phyloP scores from a whole-genome alignment of 1,140 invertebrate genomes.

The Danaus plexippus region DNA sequence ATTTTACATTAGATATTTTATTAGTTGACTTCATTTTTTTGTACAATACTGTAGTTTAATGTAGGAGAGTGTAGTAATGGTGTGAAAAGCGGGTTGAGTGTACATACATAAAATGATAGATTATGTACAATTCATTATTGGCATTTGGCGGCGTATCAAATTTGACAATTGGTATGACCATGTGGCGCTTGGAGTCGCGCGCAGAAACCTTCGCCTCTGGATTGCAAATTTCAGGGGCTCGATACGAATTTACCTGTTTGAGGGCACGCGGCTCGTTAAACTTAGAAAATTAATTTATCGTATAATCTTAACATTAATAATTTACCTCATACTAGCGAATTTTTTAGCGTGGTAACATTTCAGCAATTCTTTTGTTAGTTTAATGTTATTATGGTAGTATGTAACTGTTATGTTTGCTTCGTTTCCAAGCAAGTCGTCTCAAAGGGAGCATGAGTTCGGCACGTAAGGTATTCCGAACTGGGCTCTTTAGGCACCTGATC shows the following conservation, averaged over 20 bases:
- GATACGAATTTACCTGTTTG: conserved; percentile 53
- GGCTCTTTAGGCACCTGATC: conserved; percentile 9
- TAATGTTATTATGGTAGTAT: conserved; percentile 48
- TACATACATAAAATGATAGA: conserved; percentile 57
- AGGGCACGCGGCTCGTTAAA: conserved; percentile 36
- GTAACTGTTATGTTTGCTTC: conserved; percentile 62
- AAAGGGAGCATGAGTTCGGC: not conserved
- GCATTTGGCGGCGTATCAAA: conserved; percentile 29
- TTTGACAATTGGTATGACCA: conserved; percentile 61
- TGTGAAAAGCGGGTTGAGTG: conserved; percentile 55
- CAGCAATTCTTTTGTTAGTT: conserved; percentile 57
- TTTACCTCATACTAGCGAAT: conserved; percentile 61
- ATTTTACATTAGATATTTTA: conserved; percentile 72
- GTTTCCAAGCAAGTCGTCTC: conserved; percentile 18
- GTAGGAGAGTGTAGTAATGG: conserved; percentile 43
- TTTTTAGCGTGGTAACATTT: conserved; percentile 65
- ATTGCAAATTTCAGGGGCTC: conserved; percentile 34
- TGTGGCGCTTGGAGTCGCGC: conserved; percentile 40
- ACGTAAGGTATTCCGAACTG: too few species aligned
- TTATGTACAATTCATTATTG: conserved; percentile 48
- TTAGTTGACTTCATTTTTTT: conserved; percentile 66
- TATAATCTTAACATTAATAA: conserved; percentile 46
- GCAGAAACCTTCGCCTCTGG: conserved; percentile 33
- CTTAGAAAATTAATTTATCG: conserved; percentile 58
- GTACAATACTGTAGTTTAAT: conserved; percentile 52